Conservation (phyloP, 2,888 invertebrate genomes). For the Acanthoscelides obtectus region DNA sequence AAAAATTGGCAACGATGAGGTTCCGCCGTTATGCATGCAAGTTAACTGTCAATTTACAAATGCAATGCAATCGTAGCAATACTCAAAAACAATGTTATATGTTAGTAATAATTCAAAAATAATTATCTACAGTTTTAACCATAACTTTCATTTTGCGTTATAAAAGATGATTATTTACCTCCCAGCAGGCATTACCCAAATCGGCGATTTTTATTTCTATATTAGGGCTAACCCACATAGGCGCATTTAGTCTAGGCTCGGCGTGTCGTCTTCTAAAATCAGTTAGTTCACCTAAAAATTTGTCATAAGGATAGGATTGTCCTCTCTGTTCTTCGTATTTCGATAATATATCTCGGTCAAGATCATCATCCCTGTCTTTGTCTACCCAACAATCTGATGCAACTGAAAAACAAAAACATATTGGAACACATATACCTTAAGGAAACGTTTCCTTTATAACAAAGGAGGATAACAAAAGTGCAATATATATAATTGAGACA, state of each 20-base stretch:
- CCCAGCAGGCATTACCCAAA: slow-evolving; percentile 81
- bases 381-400: slow-evolving; percentile 35
- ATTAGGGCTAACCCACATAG: slow-evolving; percentile 48
- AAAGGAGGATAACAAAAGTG: too few relatives aligned
- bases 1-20: too few relatives aligned
- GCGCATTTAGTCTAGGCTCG: slow-evolving; percentile 34
- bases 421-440: background rate
- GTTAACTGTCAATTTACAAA: too few relatives aligned
- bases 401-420: slow-evolving; percentile 20
- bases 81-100: too few relatives aligned
- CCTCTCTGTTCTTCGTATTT: slow-evolving; percentile 29
- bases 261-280: slow-evolving; percentile 31
- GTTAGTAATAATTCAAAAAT: too few relatives aligned
- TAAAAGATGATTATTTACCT: slow-evolving; percentile 43
- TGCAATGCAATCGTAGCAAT: too few relatives aligned
- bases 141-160: too few relatives aligned
- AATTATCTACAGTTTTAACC: too few relatives aligned
- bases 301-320: slow-evolving; percentile 36
- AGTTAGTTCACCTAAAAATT: slow-evolving; percentile 30
- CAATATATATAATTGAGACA: too few relatives aligned
- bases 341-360: slow-evolving; percentile 27
- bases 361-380: slow-evolving; percentile 21
- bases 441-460: background rate
- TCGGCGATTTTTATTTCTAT: slow-evolving; percentile 78
- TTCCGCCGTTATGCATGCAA: too few relatives aligned